Base-by-base conservation (phyloP, 2,797 vertebrate genomes). In the Philypnodon macrostomus region DNA sequence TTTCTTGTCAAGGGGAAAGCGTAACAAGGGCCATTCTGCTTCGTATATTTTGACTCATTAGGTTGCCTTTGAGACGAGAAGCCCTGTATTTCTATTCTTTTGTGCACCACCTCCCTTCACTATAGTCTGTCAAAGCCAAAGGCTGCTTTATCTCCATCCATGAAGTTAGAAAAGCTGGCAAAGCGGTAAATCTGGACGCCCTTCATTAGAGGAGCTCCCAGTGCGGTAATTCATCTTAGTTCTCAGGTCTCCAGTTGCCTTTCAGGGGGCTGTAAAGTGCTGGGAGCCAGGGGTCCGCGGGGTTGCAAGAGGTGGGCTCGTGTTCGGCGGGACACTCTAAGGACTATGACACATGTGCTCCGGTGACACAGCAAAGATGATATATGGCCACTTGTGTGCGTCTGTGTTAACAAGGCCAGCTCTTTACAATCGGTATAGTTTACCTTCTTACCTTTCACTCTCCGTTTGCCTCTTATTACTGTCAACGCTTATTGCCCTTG, bases 41-140 rank as follows among this genome's bases (percentile, higher is more conserved):
- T 81, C 79, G 66, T 85, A 81, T 80, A 85, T 80, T 85, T 82
- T 84, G 68, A 86, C 76, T 87, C 81, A 88, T 89, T 86, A 83
- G 61, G 57, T 81, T 75, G 58, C 69, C 67, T 83, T 84, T 81
- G 76, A 84, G 73, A 67, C 70, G 50, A 49, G 76, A 80, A 81
- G 65, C 64, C 54, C 57, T 26, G 30, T 67, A 73, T n/a, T 75
- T 73, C 61, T 64, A 54, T 55, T 29, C 41, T 59, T 50, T 37
- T 40, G 41, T 7, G 11, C 58, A 41, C 41, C 49, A 53, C 53
- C 17, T 36, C 26, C 48, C 38, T 12, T 38, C 7, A 46, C 62
- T 68, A 63, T 65, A 58, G 71, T 47, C 77, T 81, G 75, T 79
- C 72, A 76, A 72, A 80, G 61, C 62, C 67, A 3, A 18, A 53